phyloP scores from a whole-genome alignment of 2,797 vertebrate genomes.

The Protosalanx chinensis region DNA sequence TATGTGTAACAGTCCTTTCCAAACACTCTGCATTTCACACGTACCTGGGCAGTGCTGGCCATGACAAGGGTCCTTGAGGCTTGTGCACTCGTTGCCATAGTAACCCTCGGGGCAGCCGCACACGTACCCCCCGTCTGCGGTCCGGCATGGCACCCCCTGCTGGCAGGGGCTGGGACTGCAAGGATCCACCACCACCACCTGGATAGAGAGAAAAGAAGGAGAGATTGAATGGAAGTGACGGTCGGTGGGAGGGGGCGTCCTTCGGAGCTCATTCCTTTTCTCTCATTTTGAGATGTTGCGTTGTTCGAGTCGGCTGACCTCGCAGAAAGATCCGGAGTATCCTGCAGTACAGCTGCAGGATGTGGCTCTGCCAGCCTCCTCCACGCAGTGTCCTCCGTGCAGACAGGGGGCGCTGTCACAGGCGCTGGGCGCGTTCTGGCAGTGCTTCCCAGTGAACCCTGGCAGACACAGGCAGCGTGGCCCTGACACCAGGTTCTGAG shows the following conservation, averaged over 20 bases:
- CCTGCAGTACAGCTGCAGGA: conserved; percentile 69
- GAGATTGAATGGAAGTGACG: background rate
- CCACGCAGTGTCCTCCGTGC: conserved; percentile 72
- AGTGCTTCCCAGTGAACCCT: conserved; percentile 72
- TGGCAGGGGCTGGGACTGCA: conserved; percentile 79
- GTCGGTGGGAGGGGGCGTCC: background rate
- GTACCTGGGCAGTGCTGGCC: conserved; percentile 73
- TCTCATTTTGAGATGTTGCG: background rate
- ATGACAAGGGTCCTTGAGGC: conserved; percentile 64
- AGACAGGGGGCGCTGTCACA: conserved; percentile 73
- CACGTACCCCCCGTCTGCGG: conserved; percentile 60
- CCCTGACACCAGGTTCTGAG: conserved; percentile 61
- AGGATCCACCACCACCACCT: conserved; percentile 54
- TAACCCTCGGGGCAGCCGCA: conserved; percentile 75
- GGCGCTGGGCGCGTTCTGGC: conserved; percentile 56
- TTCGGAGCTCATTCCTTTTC: background rate
- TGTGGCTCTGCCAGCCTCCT: conserved; percentile 43
- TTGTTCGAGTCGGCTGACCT: conserved; percentile 60
- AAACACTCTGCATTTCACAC: background rate
- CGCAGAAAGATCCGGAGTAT: conserved; percentile 71
- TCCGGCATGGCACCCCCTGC: conserved; percentile 66
- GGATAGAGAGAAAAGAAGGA: conserved; percentile 37
- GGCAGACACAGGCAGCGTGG: conserved; percentile 65
- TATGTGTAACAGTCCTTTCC: background rate
- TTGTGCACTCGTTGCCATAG: conserved; percentile 67